These are phyloP conservation scores for Anseranas semipalmata DNA, from an alignment of 2,113 vertebrate species.

Conservation along the genomic window DNA sequence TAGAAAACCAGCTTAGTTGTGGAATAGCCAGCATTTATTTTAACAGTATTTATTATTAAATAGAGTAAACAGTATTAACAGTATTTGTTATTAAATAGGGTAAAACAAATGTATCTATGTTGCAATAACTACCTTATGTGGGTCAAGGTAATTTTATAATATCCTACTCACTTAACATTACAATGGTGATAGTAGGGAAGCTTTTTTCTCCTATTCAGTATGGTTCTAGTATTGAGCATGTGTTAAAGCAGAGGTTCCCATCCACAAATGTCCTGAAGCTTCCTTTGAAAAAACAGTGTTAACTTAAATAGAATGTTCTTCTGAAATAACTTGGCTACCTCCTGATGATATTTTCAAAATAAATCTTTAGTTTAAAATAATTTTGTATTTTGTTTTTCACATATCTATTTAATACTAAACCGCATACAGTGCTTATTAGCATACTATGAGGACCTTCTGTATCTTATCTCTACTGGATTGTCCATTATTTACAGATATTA, in stretches of 20 bases:
- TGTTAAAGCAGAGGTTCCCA: not conserved
- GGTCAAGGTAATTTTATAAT: not conserved
- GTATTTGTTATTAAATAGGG: not conserved
- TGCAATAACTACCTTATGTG: not conserved
- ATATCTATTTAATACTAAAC: not conserved
- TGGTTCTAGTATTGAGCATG: not conserved
- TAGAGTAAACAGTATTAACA: not conserved
- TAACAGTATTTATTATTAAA: not conserved
- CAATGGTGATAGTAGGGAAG: not conserved
- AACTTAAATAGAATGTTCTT: not conserved
- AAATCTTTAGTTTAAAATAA: not conserved
- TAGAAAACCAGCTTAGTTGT: not conserved
- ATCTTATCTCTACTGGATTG: not conserved
- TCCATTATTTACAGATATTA: not conserved
- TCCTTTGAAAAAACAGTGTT: not conserved
- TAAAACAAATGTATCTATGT: not conserved
- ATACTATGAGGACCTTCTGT: not conserved
- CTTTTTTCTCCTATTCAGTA: not conserved
- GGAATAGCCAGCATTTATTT: not conserved
- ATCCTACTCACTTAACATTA: not conserved
- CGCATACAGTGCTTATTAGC: not conserved
- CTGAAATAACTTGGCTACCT: not conserved
- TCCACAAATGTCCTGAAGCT: not conserved
- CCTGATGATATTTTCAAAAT: not conserved
- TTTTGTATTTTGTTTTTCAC: not conserved